Percentiles rank a stretch among this genome's conserved stretches.
phyloP scores from a whole-genome alignment of 1,140 invertebrate species.

The Ceratosolen solmsi region DNA sequence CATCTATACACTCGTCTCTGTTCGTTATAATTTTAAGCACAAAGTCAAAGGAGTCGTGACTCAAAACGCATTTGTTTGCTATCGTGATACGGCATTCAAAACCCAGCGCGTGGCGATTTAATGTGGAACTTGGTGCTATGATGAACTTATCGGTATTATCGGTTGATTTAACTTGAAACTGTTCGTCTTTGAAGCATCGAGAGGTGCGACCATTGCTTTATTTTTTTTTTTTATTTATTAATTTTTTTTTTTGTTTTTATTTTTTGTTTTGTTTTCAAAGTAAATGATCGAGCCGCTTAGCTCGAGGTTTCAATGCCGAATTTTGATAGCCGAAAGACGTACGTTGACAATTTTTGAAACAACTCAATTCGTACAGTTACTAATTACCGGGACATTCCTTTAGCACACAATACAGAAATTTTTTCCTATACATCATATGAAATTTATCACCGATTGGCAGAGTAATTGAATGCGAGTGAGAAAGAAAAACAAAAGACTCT shows the following conservation, averaged over 20 bases:
- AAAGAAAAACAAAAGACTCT: neutral
- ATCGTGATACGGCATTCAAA: constrained; percentile 31
- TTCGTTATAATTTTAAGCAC: constrained; percentile 33
- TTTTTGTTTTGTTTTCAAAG: no score
- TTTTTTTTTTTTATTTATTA: no score
- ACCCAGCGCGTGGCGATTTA: neutral
- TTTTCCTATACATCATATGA: constrained; percentile 38
- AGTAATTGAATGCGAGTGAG: neutral
- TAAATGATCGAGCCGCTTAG: no score
- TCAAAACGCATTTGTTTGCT: constrained; percentile 24
- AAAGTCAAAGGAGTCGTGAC: neutral
- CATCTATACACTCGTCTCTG: constrained; percentile 53
- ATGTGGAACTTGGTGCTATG: neutral
- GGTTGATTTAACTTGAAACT: neutral
- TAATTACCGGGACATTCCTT: constrained; percentile 36
- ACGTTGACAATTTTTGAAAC: constrained; percentile 43
- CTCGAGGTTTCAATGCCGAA: constrained; percentile 26
- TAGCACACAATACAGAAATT: constrained; percentile 47
- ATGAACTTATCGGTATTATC: no score
- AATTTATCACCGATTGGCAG: neutral
- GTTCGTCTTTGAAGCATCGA: neutral
- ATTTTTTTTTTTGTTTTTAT: no score
- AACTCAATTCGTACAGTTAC: constrained; percentile 40
- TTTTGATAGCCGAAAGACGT: constrained; percentile 32
- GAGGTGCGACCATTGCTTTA: no score